phyloP scores from a whole-genome alignment of 1,140 invertebrate species.

The Hypsibius dujardini region DNA sequence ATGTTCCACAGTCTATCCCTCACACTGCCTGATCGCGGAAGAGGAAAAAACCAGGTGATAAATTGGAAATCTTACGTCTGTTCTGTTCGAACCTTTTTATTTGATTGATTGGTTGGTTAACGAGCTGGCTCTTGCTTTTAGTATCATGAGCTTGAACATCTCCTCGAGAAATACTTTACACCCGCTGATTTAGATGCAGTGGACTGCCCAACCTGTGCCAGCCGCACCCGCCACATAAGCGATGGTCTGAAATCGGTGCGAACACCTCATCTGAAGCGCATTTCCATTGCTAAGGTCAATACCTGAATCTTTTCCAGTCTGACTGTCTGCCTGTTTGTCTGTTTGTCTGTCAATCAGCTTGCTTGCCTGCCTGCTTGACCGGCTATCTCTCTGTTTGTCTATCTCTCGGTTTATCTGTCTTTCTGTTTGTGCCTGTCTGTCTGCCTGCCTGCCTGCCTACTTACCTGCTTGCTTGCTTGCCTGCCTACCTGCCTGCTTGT shows the following conservation, averaged over 20 bases:
- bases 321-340: too few species aligned
- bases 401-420: too few species aligned
- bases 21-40: background rate
- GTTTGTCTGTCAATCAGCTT: too few species aligned
- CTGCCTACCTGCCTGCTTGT: too few species aligned
- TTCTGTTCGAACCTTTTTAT: background rate
- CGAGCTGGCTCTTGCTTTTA: background rate
- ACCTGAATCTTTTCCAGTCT: background rate
- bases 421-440: too few species aligned
- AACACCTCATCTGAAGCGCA: conserved; percentile 11
- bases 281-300: background rate
- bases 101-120: background rate
- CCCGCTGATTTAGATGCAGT: conserved; percentile 8
- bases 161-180: background rate
- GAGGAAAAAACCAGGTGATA: background rate
- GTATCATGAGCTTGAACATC: background rate
- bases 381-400: too few species aligned
- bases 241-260: background rate
- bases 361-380: too few species aligned
- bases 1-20: conserved; percentile 2
- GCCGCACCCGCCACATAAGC: background rate
- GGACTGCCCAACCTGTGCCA: background rate
- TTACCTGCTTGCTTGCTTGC: too few species aligned
- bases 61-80: background rate
- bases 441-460: too few species aligned